Base-by-base conservation (phyloP, 2,888 invertebrate species). In the Caenorhabditis sinica region DNA sequence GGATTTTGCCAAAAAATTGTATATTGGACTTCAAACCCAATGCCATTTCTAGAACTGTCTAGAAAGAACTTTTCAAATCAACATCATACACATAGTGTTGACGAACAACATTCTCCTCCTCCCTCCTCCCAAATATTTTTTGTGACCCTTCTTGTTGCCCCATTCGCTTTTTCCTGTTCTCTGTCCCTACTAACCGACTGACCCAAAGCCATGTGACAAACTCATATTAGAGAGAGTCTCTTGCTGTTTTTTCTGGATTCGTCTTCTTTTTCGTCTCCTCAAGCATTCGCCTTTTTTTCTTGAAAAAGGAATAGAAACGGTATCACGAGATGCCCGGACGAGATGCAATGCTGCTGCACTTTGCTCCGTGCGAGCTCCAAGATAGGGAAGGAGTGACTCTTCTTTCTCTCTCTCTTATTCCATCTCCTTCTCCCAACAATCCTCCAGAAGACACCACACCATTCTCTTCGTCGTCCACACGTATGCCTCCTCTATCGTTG, bases 311-410 rank as follows among this genome's bases (percentile, higher is more conserved):
- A 36, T 23, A 15, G 23, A 63, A 36, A 80, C 72, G 66, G 72
- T 72, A 80, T 72, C 80, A 80, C 80, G 72, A 72, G 80, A 65
- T 71, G 71, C 63, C 25, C 25, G 2, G 45, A 15, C 2, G 49
- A 45, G 9, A 15, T n/a, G 51, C 45, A 3, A 36, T 63, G 49
- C 49, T 25, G 40, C 49, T 77, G 77, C 71, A 79, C 79, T 79
- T 79, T 79, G 49, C 40, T 13, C 13, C 11, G n/a, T n/a, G 4
- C 33, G 5, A 33, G 69, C 77, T 71, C 71, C 71, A 63, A 66
- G 45, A 66, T 30, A 45, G 65, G 9, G 13, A 53, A 11, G 13
- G 53, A 23, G 28, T 58, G 30, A 17, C 56, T 58, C n/a, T 51
- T 8, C 17, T 20, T 20, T 20, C 15, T 20, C 51, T 20, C 43